Conservation (phyloP, 2,113 vertebrate genomes). For the Plecturocebus donacophilus region DNA sequence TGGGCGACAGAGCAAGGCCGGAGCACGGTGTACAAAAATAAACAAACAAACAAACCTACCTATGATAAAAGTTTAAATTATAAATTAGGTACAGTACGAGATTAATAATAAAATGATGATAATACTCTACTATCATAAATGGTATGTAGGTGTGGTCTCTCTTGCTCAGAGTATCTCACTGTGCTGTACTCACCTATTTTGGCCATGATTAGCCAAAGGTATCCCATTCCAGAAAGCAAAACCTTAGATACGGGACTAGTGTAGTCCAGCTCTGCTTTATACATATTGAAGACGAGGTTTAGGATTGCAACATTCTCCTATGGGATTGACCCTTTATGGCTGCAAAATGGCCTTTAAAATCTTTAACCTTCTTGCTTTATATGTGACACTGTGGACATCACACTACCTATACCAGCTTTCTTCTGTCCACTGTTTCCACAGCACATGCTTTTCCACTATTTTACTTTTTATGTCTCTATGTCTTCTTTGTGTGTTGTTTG, state of each 20-base stretch:
- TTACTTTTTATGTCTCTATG: background rate
- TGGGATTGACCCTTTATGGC: no score
- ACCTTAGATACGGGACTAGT: background rate
- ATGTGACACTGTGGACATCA: background rate
- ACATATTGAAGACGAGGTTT: background rate
- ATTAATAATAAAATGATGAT: background rate
- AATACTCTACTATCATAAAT: no score
- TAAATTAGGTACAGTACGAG: background rate
- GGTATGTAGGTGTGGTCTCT: no score
- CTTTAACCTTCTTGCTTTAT: background rate
- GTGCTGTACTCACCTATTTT: background rate
- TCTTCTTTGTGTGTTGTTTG: background rate
- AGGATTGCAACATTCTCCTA: no score
- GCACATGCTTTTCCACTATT: background rate
- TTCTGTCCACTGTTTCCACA: background rate
- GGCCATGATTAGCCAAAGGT: background rate
- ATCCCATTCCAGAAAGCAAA: background rate
- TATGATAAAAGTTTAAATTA: background rate
- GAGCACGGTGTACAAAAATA: no score
- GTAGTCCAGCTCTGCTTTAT: background rate
- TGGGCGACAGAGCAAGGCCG: no score
- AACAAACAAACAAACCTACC: background rate
- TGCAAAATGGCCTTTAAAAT: background rate
- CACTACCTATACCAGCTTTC: background rate
- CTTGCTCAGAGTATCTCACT: background rate